Percentiles rank a stretch among this genome's conserved stretches.
Evolutionary conservation across 2,888 invertebrate species (phyloP).

Genomic region (Stenolophus ochropezus): DNA sequence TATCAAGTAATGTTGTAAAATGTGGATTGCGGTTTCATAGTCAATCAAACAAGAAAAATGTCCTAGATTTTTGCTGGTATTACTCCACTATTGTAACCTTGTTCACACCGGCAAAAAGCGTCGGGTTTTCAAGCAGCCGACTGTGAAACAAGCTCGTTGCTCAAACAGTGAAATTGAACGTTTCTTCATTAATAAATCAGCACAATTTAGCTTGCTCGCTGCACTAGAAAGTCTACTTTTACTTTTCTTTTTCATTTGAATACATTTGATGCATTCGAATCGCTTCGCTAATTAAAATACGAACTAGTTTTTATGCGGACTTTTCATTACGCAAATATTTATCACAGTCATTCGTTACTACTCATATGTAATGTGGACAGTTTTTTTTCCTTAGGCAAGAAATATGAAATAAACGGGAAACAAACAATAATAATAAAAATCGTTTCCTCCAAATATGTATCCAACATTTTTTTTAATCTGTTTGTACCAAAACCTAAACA

Average conservation of each 20-base stretch:
- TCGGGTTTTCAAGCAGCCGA: background rate
- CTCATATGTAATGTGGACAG: too few species aligned
- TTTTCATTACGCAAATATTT: background rate
- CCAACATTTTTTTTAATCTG: too few species aligned
- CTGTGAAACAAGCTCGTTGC: background rate
- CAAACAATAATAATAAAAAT: too few species aligned
- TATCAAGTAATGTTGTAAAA: background rate
- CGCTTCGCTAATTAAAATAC: background rate
- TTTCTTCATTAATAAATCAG: constrained; percentile 9
- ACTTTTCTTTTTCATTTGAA: constrained; percentile 16
- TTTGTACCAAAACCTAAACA: too few species aligned
- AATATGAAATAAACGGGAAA: too few species aligned
- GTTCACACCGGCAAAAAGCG: background rate
- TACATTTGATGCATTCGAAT: background rate
- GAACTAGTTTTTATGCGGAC: background rate
- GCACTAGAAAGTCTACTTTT: constrained; percentile 18
- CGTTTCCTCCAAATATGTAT: too few species aligned
- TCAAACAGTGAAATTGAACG: constrained; percentile 5
- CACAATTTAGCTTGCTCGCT: background rate
- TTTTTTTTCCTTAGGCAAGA: too few species aligned
- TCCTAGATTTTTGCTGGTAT: background rate
- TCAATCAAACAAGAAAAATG: background rate
- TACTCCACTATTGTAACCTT: background rate
- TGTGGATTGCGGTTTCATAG: background rate
- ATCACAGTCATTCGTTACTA: too few species aligned